Evolutionary conservation across 2,113 vertebrate species (phyloP).

Genomic region (Gallinago undulata): DNA sequence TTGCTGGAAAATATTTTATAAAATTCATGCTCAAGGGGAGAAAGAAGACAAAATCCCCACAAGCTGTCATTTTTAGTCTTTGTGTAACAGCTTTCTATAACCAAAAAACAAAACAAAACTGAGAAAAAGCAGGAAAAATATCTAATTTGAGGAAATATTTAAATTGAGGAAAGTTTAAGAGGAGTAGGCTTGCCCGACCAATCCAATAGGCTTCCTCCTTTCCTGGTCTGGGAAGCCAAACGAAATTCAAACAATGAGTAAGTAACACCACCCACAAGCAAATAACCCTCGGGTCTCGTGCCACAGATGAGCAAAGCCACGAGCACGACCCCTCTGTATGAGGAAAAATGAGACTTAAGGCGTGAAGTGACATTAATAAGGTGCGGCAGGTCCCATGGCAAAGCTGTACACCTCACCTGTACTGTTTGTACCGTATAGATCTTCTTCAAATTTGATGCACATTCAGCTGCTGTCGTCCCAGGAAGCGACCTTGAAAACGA

Average conservation of each 20-base stretch:
- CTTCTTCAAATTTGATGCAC: conserved; percentile 93
- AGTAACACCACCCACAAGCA: not conserved
- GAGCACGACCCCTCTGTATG: not conserved
- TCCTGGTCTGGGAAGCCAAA: not conserved
- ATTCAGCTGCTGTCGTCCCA: conserved; percentile 94
- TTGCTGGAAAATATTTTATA: not conserved
- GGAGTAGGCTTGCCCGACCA: not conserved
- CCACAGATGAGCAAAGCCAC: not conserved
- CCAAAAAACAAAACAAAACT: not conserved
- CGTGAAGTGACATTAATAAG: not conserved
- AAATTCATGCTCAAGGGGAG: not conserved
- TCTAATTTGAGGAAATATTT: not conserved
- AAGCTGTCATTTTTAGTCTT: not conserved
- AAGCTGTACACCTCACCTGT: conserved; percentile 76
- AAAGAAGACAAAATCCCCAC: not conserved
- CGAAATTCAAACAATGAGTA: not conserved
- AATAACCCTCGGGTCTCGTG: not conserved
- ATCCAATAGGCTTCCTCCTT: not conserved
- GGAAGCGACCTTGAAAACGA: conserved; percentile 84
- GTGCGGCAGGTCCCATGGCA: not conserved
- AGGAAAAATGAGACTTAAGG: not conserved
- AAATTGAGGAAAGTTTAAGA: not conserved
- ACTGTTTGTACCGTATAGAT: conserved; percentile 93
- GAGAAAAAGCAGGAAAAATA: not conserved
- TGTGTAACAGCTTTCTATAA: not conserved